A percentile compares a stretch with the other conserved stretches of the same genome.
Evolutionary conservation across 2,797 vertebrate species (phyloP).

Genomic region (Paedocypris micromegethes): DNA sequence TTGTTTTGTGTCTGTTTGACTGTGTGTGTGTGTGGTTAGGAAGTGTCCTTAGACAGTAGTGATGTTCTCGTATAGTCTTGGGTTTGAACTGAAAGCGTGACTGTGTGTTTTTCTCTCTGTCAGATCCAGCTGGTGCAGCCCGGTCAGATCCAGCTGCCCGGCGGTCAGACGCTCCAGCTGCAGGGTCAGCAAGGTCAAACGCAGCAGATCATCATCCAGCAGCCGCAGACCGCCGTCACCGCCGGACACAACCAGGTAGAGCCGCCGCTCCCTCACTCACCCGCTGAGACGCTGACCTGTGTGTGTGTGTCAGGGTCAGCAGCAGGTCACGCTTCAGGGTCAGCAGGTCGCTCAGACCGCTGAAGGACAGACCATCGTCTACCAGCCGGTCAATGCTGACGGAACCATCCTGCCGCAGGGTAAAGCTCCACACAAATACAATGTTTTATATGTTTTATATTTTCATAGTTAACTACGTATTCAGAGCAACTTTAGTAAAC

Average conservation of each 20-base stretch:
- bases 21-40: too few relatives aligned
- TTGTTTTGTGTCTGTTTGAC: too few relatives aligned
- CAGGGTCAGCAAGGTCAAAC: constrained; percentile 95
- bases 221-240: constrained; percentile 93
- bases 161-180: constrained; percentile 92
- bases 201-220: constrained; percentile 99
- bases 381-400: constrained; percentile 96
- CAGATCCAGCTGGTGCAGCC: constrained; percentile 96
- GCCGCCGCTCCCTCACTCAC: neutral
- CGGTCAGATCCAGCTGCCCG: constrained; percentile 95
- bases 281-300: neutral
- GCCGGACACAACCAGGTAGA: constrained; percentile 95
- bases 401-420: constrained; percentile 96
- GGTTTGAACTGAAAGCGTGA: too few relatives aligned
- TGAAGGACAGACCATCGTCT: constrained; percentile 97
- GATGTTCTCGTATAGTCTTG: too few relatives aligned
- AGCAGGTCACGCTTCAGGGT: constrained; percentile 92
- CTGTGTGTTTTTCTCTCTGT: too few relatives aligned
- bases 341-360: constrained; percentile 96
- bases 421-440: constrained; percentile 49
- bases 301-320: constrained; percentile 45
- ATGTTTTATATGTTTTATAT: too few relatives aligned
- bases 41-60: too few relatives aligned
- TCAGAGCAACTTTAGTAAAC: too few relatives aligned
- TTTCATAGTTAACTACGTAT: too few relatives aligned